A percentile compares a stretch with the other conserved stretches of the same genome.
These are phyloP conservation scores for Cottoperca gobio DNA, from an alignment of 2,797 vertebrate species.

Conservation along the genomic window DNA sequence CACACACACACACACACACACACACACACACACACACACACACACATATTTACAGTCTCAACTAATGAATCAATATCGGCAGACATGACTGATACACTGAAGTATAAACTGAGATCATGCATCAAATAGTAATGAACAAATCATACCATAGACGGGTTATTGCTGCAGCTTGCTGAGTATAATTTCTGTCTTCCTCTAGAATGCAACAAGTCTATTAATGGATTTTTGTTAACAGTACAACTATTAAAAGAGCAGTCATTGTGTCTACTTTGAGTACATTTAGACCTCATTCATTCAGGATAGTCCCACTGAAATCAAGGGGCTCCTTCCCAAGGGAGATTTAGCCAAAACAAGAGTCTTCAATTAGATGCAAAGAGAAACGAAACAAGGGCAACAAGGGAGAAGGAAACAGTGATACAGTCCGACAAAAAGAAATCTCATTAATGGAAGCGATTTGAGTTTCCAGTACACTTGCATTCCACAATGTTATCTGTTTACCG, in stretches of 20 bases:
- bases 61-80: conserved; percentile 72
- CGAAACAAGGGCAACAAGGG: background rate
- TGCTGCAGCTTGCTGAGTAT: background rate
- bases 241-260: conserved; percentile 10
- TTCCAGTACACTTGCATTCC: background rate
- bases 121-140: conserved; percentile 70
- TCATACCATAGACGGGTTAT: conserved; percentile 16
- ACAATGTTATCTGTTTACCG: background rate
- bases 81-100: conserved; percentile 47
- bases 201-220: conserved; percentile 1
- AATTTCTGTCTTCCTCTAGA: background rate
- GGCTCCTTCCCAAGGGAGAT: conserved; percentile 39
- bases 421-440: background rate
- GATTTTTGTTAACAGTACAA: background rate
- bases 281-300: conserved; percentile 26
- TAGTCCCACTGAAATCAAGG: conserved; percentile 24
- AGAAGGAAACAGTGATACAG: background rate
- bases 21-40: conserved; percentile 14
- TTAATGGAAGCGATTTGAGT: conserved; percentile 6
- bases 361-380: conserved; percentile 14
- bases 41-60: conserved; percentile 51
- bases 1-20: conserved; percentile 17
- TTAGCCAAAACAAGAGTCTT: background rate
- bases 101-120: conserved; percentile 60
- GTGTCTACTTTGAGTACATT: conserved; percentile 26